phyloP scores from a whole-genome alignment of 2,888 invertebrate genomes.

The Mesoligia furuncula region DNA sequence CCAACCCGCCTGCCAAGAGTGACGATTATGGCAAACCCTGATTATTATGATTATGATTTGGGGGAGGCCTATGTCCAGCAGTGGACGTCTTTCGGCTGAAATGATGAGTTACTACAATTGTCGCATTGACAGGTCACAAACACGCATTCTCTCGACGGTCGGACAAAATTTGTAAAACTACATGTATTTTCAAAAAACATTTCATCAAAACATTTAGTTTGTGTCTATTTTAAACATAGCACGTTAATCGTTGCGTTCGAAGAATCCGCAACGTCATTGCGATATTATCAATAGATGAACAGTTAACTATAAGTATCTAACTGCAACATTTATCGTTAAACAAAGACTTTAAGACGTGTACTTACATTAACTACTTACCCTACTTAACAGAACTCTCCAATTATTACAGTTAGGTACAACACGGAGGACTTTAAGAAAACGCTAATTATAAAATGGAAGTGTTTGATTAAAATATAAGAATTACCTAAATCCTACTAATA shows the following conservation, averaged over 20 bases:
- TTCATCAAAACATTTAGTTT: background rate
- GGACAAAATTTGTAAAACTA: background rate
- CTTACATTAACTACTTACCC: background rate
- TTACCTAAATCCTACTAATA: background rate
- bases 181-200: background rate
- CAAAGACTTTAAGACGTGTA: background rate
- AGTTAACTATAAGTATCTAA: conserved; percentile 12
- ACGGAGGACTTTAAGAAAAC: background rate
- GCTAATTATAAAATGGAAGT: too few relatives aligned
- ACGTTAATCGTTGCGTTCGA: conserved; percentile 3
- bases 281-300: conserved; percentile 35
- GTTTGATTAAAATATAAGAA: background rate
- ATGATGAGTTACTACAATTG: too few relatives aligned
- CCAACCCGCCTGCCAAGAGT: too few relatives aligned
- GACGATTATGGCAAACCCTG: too few relatives aligned
- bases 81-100: too few relatives aligned
- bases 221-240: background rate
- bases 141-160: too few relatives aligned
- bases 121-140: too few relatives aligned
- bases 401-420: conserved; percentile 1
- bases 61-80: too few relatives aligned
- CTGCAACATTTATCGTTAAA: conserved; percentile 26
- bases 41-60: too few relatives aligned
- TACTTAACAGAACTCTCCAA: background rate
- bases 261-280: conserved; percentile 33